Conservation (phyloP, 2,888 invertebrate genomes). For the Apotomis turbidana region DNA sequence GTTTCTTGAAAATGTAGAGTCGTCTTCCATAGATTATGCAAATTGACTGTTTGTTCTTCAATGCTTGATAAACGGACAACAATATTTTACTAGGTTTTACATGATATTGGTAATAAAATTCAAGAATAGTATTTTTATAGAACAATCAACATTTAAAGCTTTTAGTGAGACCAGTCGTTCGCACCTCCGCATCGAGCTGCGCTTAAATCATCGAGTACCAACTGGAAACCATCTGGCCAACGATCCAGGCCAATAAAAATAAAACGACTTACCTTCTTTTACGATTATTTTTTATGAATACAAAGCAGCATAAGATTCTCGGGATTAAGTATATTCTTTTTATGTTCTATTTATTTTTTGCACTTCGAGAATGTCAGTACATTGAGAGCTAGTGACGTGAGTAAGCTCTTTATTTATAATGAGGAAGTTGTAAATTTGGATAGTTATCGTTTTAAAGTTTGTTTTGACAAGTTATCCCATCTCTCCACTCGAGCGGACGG, state of each 20-base stretch:
- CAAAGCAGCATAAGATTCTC: conserved; percentile 15
- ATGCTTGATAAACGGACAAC: neutral
- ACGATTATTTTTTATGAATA: conserved; percentile 29
- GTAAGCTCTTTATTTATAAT: conserved; percentile 10
- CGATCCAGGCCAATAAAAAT: conserved; percentile 34
- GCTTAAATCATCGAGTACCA: conserved; percentile 16
- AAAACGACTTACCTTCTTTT: conserved; percentile 32
- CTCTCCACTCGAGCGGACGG: conserved; percentile 47
- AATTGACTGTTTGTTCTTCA: neutral
- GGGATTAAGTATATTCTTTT: conserved; percentile 12
- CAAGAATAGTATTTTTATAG: conserved; percentile 17
- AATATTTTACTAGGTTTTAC: neutral
- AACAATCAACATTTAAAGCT: conserved; percentile 3
- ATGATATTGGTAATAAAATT: conserved; percentile 8
- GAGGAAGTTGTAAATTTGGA: conserved; percentile 50
- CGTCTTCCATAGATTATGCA: conserved; percentile 7
- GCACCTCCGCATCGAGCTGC: conserved; percentile 17
- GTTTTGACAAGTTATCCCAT: conserved; percentile 50
- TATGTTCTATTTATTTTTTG: conserved; percentile 10
- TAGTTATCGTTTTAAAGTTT: conserved; percentile 57
- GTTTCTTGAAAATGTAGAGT: conserved; percentile 14
- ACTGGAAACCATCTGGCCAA: conserved; percentile 33
- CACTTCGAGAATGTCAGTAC: conserved; percentile 13
- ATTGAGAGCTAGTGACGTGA: conserved; percentile 19
- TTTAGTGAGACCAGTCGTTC: conserved; percentile 11